Evolutionary conservation across 1,140 invertebrate species (phyloP), one percentile per base, ranked within the genome.

Genomic region (Agrilus planipennis): DNA sequence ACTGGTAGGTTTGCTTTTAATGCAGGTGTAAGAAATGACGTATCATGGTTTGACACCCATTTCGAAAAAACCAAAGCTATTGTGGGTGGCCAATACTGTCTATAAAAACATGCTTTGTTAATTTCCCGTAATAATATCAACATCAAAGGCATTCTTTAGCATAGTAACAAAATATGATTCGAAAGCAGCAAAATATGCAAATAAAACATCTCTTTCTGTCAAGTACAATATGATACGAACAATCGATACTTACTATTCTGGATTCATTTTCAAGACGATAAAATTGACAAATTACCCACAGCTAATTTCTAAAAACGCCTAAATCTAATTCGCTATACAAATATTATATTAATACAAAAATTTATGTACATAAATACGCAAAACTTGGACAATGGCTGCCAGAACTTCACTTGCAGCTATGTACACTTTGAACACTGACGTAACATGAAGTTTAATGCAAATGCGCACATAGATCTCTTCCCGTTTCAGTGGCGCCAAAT

Each of bases 171-270:
- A 35, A 41, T 41, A 37, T 15, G 20, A 3, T 18, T 5, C 19
- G 9, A 29, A 37, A 30, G 30, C 22, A 42, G 14, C 22, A 25
- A 21, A 21, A 35, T 39, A 28, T 40, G 23, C 17, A 34, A 35
- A 16, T 39, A 23, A 34, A 18, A 34, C 16, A 20, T 9, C n/a
- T 20, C 10, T 5, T 9, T 22, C 22, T 45, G 30, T 15, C 23
- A n/a, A 39, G 29, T 22, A 30, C 44, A 45, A 44, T 29, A 36
- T 49, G 51, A 54, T 44, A 27, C 35, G 35, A 48, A 38, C 52
- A 58, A 60, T 59, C 57, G 51, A 60, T 60, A 62, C 60, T 62
- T 45, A 62, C 60, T 62, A 62, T 51, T 62, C 60, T 3, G 60
- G 60, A 60, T 62, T 59, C 60, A 62, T 62, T 49, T 49, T 57